Evolutionary conservation across 2,797 vertebrate genomes (phyloP), one percentile per base, ranked within the genome.

Genomic region (Danio albolineatus): DNA sequence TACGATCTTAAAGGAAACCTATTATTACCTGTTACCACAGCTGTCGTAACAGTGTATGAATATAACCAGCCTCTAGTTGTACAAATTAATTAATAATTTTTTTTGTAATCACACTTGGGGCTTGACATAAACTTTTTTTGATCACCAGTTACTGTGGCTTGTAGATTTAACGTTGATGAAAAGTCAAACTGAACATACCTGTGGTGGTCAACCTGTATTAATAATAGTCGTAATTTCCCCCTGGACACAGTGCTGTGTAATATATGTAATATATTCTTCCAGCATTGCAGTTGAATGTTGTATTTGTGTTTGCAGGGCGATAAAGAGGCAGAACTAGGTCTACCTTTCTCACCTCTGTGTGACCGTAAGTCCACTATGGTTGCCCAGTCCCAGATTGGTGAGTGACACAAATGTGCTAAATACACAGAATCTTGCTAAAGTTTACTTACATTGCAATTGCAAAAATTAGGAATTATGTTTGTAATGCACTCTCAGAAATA

Each of bases 321-420:
- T 91, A 97, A 98, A 94, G 98, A 99, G 92, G 95, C 97, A 6
- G 97, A 98, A 82, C 92, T 99, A 43, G 98, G 98, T 28, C 92
- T 99, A 83, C 96, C 97, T 0, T 99, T 99, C 89, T 99, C 97
- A 49, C 97, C 98, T 8, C 92, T 99, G 78, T 99, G 98, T 73
- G 98, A 99, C 92, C 93, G 96, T 79, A 99, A 99, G 84, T 99
- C 98, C 16, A 99, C 97, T 21, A 95, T 99, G 96, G 96, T 99
- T 82, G 95, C 98, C 60, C 98, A 99, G 88, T 99, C 98, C 41
- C 98, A 99, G 93, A 98, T 99, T 78, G 98, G 97, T 99, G 91
- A 0, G 94, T 90, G 17, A 13, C 28, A 51, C 10, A 59, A 44
- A 41, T 44, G 21, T 12, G 0, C 2, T 0, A 12, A 17, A 2